phyloP scores from a whole-genome alignment of 2,797 vertebrate species.

The Sebastiscus tertius region DNA sequence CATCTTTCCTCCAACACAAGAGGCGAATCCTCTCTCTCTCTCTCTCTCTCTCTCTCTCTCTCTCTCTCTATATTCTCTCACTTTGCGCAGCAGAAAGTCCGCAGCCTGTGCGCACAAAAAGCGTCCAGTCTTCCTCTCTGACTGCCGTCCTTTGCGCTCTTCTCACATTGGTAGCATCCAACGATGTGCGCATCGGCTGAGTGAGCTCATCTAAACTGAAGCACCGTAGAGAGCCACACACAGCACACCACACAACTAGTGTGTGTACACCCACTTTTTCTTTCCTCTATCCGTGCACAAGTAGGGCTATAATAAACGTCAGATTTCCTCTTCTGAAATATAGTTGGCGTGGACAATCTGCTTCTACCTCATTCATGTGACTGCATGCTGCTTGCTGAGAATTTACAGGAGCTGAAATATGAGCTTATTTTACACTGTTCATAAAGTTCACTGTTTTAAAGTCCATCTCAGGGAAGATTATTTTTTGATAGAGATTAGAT shows the following conservation, averaged over 20 bases:
- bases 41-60: conserved; percentile 30
- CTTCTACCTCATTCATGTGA: neutral
- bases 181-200: conserved; percentile 74
- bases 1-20: conserved; percentile 40
- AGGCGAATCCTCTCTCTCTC: conserved; percentile 30
- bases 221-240: conserved; percentile 58
- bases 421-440: neutral
- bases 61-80: conserved; percentile 43
- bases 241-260: conserved; percentile 60
- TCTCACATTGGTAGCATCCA: conserved; percentile 73
- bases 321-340: conserved; percentile 47
- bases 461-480: conserved; percentile 47
- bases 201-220: conserved; percentile 79
- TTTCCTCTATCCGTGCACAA: conserved; percentile 53
- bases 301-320: conserved; percentile 59
- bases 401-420: neutral
- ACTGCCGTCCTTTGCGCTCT: conserved; percentile 63
- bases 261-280: conserved; percentile 70
- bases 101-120: conserved; percentile 59
- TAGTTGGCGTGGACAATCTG: conserved; percentile 18
- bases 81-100: conserved; percentile 73
- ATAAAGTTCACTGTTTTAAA: conserved; percentile 52
- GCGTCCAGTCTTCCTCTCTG: conserved; percentile 57
- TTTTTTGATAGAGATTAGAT: conserved; percentile 54
- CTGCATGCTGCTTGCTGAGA: neutral